Evolutionary conservation across 2,797 vertebrate species (phyloP).

Genomic region (Kryptopterus vitreolus): DNA sequence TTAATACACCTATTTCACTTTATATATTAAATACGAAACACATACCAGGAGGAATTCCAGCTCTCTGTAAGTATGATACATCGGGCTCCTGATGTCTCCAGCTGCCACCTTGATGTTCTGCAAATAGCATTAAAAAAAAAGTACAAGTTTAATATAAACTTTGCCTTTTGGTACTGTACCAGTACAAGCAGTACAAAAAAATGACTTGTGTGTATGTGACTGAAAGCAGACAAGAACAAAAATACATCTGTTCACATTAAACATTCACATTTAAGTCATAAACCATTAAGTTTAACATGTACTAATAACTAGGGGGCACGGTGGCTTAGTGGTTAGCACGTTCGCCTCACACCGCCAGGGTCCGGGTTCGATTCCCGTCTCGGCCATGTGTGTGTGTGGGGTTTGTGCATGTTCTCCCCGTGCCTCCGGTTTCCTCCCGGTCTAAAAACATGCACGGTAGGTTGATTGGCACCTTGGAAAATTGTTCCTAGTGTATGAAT

Average conservation of each 20-base stretch:
- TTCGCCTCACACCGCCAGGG: no score
- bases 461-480: no score
- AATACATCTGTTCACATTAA: neutral
- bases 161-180: neutral
- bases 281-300: neutral
- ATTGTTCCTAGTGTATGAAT: no score
- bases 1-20: neutral
- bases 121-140: slow-evolving; percentile 16
- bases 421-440: no score
- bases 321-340: no score
- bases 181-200: neutral
- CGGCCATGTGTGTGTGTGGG: no score
- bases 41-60: slow-evolving; percentile 89
- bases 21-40: slow-evolving; percentile 31
- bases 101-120: slow-evolving; percentile 86
- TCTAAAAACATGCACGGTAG: no score
- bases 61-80: slow-evolving; percentile 84
- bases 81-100: slow-evolving; percentile 84
- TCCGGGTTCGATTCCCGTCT: no score
- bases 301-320: no score
- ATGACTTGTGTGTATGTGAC: neutral
- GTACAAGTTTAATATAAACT: neutral
- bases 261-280: neutral
- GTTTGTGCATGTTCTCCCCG: no score
- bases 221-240: neutral